Evolutionary conservation across 2,888 invertebrate species (phyloP), one percentile per base, ranked within the genome.

Genomic region (Mycogona germanica): DNA sequence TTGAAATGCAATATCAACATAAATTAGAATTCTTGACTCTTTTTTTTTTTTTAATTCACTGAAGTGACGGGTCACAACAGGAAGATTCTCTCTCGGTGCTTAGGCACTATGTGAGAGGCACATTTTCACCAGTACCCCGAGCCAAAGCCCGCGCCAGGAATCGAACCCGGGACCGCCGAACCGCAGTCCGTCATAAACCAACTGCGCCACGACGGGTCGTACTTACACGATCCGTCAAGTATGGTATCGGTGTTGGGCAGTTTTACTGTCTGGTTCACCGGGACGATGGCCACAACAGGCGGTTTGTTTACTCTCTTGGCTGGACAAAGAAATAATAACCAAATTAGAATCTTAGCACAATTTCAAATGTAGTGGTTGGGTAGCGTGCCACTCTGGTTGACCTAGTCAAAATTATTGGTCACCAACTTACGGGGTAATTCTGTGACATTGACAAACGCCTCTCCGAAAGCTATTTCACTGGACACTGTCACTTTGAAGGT

Each of bases 201-300:
- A n/a, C n/a, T n/a, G n/a, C n/a, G n/a, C n/a, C n/a, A n/a, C n/a
- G n/a, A n/a, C n/a, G n/a, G n/a, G n/a, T n/a, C n/a, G n/a, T n/a
- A n/a, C n/a, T n/a, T n/a, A 1, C 78, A 77, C 40, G 81, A 72
- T 2, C 73, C 95, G 69, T 95, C 95, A 28, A 96, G 75, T 28
- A 95, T 87, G 1, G 91, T 88, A 41, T 83, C 85, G 0, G 85
- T 85, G 62, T 88, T 93, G 0, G 93, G 92, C 60, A 88, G 74
- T 63, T 91, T 87, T 6, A 96, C 86, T 7, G 82, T 83, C 70
- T 91, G 91, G 35, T 81, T 77, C 2, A 81, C 77, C 0, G 93
- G 93, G 2, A 85, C 85, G 60, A 95, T 88, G 40, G 89, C 76
- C 1, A 88, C 89, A 55, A 81, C 76, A 0, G 93, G 95, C 0